A percentile compares a stretch with the other conserved stretches of the same genome.
phyloP scores from a whole-genome alignment of 92 coral and sea anemone genomes.

The Metridium senile region DNA sequence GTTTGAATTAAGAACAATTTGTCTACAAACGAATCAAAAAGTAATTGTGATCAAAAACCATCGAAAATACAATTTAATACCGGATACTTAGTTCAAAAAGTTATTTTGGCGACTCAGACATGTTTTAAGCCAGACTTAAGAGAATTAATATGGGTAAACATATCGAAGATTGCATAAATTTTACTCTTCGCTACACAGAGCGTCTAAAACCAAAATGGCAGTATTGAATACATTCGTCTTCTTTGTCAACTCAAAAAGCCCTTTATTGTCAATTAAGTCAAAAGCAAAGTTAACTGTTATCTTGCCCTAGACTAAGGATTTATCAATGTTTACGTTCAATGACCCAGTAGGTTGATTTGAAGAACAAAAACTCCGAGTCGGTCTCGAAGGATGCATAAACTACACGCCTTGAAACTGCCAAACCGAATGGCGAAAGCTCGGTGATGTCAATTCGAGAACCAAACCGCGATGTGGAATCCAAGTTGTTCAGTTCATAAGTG shows the following conservation, averaged over 20 bases:
- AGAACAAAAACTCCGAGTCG: not conserved
- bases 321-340: slow-evolving; percentile 5
- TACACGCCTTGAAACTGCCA: slow-evolving; percentile 1
- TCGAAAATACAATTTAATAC: not conserved
- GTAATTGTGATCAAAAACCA: slow-evolving; percentile 9
- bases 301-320: slow-evolving; percentile 10
- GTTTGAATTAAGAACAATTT: not conserved
- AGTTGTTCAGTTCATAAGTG: slow-evolving; percentile 5
- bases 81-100: not conserved
- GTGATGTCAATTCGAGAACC: not conserved
- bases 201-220: slow-evolving; percentile 17
- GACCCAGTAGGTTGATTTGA: slow-evolving; percentile 1
- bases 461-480: not conserved
- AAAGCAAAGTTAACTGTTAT: slow-evolving; percentile 12
- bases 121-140: not conserved
- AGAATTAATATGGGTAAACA: slow-evolving; percentile 10
- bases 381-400: not conserved
- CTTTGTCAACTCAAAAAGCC: not conserved
- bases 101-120: not conserved
- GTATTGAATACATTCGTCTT: not conserved
- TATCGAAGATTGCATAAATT: slow-evolving; percentile 24
- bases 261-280: slow-evolving; percentile 9
- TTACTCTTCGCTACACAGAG: slow-evolving; percentile 29
- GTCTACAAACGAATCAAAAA: slow-evolving; percentile 4
- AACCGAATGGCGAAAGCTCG: not conserved